Conservation (phyloP, 2,113 vertebrate genomes). For the Anser brachyrhynchus region DNA sequence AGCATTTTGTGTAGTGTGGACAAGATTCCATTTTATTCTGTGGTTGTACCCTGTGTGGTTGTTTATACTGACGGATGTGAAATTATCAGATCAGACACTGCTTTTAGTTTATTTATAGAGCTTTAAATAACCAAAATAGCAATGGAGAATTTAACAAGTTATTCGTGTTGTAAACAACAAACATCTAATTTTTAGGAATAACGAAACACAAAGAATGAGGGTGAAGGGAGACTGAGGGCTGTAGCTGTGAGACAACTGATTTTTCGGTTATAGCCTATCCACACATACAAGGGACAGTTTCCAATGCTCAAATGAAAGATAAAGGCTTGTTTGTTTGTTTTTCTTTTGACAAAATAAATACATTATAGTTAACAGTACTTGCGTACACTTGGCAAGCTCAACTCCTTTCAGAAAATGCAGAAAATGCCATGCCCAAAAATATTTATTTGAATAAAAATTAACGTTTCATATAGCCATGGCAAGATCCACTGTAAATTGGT, state of each 20-base stretch:
- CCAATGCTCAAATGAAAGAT: background rate
- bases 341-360: background rate
- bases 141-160: background rate
- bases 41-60: background rate
- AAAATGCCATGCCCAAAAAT: background rate
- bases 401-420: background rate
- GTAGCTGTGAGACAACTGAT: background rate
- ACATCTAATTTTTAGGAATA: background rate
- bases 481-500: background rate
- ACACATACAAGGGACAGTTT: background rate
- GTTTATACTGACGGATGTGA: background rate
- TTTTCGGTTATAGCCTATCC: background rate
- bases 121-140: background rate
- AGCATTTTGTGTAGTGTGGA: background rate
- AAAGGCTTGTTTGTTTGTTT: background rate
- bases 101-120: background rate
- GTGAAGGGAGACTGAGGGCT: background rate
- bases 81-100: background rate
- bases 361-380: background rate
- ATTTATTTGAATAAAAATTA: background rate
- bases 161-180: background rate
- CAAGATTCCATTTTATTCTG: background rate
- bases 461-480: accelerated
- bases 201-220: background rate
- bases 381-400: background rate